These are phyloP conservation scores for Proteles cristata DNA, from an alignment of 2,113 vertebrate species.

Conservation along the genomic window DNA sequence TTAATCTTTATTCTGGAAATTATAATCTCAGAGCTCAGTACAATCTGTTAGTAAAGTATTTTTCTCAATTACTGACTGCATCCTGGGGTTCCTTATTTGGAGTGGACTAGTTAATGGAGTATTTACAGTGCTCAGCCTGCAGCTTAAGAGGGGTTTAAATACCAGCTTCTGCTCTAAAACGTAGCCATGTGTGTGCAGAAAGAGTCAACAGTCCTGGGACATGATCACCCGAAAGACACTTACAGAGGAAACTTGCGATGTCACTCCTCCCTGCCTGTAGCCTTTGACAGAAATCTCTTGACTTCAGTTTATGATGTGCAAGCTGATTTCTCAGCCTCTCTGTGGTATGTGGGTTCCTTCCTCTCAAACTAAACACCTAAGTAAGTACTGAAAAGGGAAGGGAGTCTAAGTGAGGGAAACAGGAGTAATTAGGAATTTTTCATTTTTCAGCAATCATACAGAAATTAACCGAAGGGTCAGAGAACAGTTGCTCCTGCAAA, in stretches of 20 bases:
- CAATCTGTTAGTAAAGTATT: neutral
- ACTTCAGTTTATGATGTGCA: conserved; percentile 32
- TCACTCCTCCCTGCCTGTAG: conserved; percentile 25
- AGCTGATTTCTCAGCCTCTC: neutral
- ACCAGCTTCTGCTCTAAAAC: conserved; percentile 9
- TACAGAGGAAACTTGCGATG: conserved; percentile 35
- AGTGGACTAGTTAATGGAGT: neutral
- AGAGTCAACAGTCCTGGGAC: neutral
- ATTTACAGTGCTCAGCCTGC: neutral
- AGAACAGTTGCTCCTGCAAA: neutral
- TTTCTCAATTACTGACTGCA: neutral
- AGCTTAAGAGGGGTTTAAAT: conserved; percentile 7
- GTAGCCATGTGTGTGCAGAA: neutral
- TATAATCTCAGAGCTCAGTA: neutral
- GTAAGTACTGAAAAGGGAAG: neutral
- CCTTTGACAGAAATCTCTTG: conserved; percentile 26
- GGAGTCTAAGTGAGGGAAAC: neutral
- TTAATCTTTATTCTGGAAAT: conserved; percentile 32
- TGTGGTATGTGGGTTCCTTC: neutral
- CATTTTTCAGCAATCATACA: neutral
- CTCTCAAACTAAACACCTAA: neutral
- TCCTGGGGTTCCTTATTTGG: neutral
- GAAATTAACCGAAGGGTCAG: neutral
- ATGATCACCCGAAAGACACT: conserved; percentile 29
- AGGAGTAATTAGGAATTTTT: neutral